phyloP scores from a whole-genome alignment of 2,113 vertebrate genomes.

The Campylomormyrus numenius region DNA sequence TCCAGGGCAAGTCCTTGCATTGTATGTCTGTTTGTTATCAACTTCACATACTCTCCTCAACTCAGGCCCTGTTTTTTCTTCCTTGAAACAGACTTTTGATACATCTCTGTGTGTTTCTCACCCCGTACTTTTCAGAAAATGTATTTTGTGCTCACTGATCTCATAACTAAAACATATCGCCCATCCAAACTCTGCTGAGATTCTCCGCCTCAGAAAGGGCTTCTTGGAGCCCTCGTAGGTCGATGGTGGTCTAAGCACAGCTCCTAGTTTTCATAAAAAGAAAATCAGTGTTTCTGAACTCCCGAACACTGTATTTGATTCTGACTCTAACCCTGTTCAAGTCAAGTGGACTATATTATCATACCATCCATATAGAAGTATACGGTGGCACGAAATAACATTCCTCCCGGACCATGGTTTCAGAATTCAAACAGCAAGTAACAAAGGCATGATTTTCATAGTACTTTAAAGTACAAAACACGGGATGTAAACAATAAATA shows the following conservation, averaged over 20 bases:
- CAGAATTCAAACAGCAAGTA: neutral
- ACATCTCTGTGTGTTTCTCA: constrained; percentile 9
- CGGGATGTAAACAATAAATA: neutral
- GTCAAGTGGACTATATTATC: neutral
- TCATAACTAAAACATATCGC: constrained; percentile 22
- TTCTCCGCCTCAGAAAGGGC: constrained; percentile 5
- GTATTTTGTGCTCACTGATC: constrained; percentile 2
- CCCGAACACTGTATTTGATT: neutral
- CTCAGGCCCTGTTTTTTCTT: constrained; percentile 30
- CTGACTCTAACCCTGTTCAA: neutral
- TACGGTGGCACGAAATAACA: neutral
- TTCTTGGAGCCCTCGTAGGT: neutral
- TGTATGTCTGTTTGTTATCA: neutral
- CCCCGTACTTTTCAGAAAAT: constrained; percentile 4
- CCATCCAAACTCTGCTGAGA: constrained; percentile 10
- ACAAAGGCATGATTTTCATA: neutral
- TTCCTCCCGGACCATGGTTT: neutral
- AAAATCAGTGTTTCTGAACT: neutral
- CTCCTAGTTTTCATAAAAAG: constrained; percentile 12
- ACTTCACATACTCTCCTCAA: neutral
- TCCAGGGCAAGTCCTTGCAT: neutral
- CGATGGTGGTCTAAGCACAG: neutral
- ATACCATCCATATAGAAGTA: neutral
- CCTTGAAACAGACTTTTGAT: neutral
- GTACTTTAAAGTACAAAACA: neutral